Percentiles rank a stretch among this genome's conserved stretches.
These are phyloP conservation scores for Stratiolaelaps scimitus DNA, from an alignment of 1,140 invertebrate species.

Conservation along the genomic window DNA sequence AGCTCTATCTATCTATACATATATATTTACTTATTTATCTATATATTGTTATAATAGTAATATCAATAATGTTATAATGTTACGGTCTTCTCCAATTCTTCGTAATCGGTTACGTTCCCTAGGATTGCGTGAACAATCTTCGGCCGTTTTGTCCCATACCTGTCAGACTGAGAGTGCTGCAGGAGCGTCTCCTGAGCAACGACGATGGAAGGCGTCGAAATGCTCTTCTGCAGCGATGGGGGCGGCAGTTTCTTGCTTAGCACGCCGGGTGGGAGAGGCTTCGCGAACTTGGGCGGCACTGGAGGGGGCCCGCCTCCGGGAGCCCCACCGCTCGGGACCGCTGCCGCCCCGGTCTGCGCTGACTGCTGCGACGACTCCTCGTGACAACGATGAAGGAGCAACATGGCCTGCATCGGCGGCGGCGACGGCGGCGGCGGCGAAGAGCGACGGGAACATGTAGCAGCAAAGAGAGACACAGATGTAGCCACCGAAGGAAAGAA, in stretches of 20 bases:
- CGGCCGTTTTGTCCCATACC: neutral
- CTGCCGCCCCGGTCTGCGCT: neutral
- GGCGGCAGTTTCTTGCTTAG: conserved; percentile 15
- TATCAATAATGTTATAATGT: too few species aligned
- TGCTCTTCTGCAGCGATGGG: conserved; percentile 63
- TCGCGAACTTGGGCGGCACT: conserved; percentile 10
- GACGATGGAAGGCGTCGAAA: conserved; percentile 74
- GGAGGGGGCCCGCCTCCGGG: neutral
- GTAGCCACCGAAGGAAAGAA: too few species aligned
- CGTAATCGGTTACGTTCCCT: too few species aligned
- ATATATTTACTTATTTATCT: too few species aligned
- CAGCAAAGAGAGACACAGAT: too few species aligned
- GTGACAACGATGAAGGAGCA: conserved; percentile 15
- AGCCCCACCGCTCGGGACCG: neutral
- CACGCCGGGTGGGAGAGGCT: conserved; percentile 22
- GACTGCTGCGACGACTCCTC: neutral
- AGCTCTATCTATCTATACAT: too few species aligned
- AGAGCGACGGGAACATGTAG: too few species aligned
- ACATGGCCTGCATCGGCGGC: conserved; percentile 23
- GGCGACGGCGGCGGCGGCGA: too few species aligned
- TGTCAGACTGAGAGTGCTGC: conserved; percentile 24
- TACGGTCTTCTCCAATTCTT: too few species aligned
- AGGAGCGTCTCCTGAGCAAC: conserved; percentile 48
- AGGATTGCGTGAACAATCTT: too few species aligned
- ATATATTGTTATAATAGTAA: too few species aligned